Evolutionary conservation across 2,888 invertebrate genomes (phyloP).

Genomic region (Sphecodes monilicornis): DNA sequence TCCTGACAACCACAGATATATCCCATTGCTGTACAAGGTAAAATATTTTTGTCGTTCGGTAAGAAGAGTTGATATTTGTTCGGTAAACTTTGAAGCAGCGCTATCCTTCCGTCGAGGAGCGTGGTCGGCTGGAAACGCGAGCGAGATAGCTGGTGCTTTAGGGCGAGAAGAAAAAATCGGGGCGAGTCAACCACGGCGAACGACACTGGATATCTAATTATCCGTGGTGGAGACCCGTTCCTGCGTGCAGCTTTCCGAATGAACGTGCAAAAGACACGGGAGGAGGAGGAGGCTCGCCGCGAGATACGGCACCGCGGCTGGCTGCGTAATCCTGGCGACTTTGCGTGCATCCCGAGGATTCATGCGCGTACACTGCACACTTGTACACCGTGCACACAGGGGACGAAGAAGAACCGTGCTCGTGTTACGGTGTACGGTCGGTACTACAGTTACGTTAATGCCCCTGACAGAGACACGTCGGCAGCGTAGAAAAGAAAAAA

Average conservation of each 20-base stretch:
- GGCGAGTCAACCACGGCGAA: conserved; percentile 50
- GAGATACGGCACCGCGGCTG: background rate
- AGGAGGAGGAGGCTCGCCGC: background rate
- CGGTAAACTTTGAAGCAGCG: too few species aligned
- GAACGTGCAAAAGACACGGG: background rate
- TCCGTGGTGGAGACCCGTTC: conserved; percentile 62
- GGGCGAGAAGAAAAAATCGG: conserved; percentile 57
- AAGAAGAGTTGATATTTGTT: too few species aligned
- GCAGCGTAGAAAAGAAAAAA: conserved; percentile 36
- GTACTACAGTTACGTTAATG: conserved; percentile 82
- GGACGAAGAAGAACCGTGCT: conserved; percentile 50
- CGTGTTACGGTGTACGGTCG: conserved; percentile 75
- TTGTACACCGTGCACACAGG: background rate
- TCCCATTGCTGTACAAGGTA: too few species aligned
- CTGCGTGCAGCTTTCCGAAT: conserved; percentile 12
- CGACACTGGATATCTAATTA: conserved; percentile 73
- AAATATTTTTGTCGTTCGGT: too few species aligned
- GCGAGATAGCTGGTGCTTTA: background rate
- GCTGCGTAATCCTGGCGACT: conserved; percentile 38
- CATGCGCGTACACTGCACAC: conserved; percentile 14
- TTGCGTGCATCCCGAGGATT: conserved; percentile 32
- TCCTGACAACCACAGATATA: too few species aligned
- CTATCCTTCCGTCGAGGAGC: background rate
- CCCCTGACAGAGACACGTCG: conserved; percentile 65
- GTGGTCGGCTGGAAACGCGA: background rate